Evolutionary conservation across 2,797 vertebrate species (phyloP).

Genomic region (Diglossa cyanea): DNA sequence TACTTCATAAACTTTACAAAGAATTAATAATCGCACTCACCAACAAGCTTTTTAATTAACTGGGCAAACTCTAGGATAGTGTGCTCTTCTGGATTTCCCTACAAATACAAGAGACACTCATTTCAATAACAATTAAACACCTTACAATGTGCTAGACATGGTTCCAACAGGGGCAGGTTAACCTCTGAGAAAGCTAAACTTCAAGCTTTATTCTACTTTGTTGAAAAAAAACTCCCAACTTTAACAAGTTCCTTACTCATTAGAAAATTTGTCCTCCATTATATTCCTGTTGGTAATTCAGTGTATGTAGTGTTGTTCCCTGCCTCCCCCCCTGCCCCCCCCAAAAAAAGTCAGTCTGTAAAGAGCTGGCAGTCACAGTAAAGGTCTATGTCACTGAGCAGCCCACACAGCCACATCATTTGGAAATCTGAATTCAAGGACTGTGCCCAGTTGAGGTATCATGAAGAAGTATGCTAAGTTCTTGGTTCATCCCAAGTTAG

Average conservation of each 20-base stretch:
- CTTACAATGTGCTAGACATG: neutral
- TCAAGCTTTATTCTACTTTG: neutral
- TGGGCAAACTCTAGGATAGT: constrained; percentile 96
- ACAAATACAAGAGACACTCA: constrained; percentile 33
- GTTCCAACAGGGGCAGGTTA: neutral
- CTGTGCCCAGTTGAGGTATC: neutral
- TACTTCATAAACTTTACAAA: neutral
- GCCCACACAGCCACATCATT: neutral
- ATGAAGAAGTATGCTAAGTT: neutral
- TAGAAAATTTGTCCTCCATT: neutral
- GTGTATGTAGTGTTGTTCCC: rapidly evolving
- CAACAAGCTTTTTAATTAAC: constrained; percentile 95
- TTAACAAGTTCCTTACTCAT: neutral
- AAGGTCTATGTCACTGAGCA: neutral
- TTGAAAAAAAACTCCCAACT: neutral
- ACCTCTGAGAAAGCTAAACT: neutral
- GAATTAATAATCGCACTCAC: constrained; percentile 77
- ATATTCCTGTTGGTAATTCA: neutral
- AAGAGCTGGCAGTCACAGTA: neutral
- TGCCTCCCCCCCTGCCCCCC: rapidly evolving
- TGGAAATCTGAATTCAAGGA: neutral
- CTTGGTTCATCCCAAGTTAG: neutral
- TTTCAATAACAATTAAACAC: neutral
- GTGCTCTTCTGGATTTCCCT: constrained; percentile 98
- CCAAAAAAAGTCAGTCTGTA: neutral